Evolutionary conservation across 2,797 vertebrate species (phyloP), one percentile per base, ranked within the genome.

Genomic region (Ptychobarbus kaznakovi): DNA sequence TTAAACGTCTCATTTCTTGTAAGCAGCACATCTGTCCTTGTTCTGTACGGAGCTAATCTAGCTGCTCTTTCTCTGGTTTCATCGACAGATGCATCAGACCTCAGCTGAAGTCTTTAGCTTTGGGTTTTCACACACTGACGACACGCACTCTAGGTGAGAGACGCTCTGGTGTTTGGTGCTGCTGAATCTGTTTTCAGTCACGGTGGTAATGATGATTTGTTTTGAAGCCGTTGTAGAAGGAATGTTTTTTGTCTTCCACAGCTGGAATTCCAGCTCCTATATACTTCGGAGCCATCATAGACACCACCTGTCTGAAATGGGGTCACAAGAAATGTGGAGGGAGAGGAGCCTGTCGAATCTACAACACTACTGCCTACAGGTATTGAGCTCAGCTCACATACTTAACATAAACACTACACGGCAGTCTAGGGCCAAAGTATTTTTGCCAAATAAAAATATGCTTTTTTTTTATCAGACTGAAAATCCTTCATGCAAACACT

Each of bases 211-310:
- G 28, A 5, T 58, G 11, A 22, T 78, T 16, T 38, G 65, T 76
- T 51, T 69, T 77, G 20, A 69, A 65, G 25, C 63, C 49, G 12
- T 9, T 20, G 38, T 75, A 8, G 4, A 20, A 16, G 7, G 0
- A 32, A 44, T 75, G 12, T 46, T 4, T 69, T 53, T 88, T 44
- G 83, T 25, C 58, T 76, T 63, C 86, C 91, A 4, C 92, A 99
- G 98, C 97, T 90, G 98, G 97, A 89, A 97, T 99, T 78, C 96
- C 97, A 46, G 95, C 96, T 8, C 98, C 98, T 0, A 96, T 99
- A 89, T 99, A 98, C 90, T 99, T 97, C 87, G 98, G 98, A 70
- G 96, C 96, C 69, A 88, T 98, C 85, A 97, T 99, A 63, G 97
- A 99, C 65, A 91, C 91, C 84, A 95, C 97, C 1, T 99, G 97